Evolutionary conservation across 2,888 invertebrate species (phyloP).

Genomic region (Corbicula japonica): DNA sequence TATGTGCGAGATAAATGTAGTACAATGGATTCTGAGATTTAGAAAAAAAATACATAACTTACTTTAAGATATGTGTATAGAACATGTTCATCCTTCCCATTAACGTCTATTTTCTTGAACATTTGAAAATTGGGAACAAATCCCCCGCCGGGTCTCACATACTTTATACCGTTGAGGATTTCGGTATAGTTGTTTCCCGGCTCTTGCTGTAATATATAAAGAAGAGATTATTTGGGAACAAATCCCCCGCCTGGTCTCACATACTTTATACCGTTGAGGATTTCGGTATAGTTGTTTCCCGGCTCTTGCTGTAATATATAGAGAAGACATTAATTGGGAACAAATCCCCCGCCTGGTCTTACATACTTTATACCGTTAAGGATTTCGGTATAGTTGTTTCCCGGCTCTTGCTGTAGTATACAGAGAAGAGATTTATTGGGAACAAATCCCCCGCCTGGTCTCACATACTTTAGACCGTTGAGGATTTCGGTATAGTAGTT

Average conservation of each 20-base stretch:
- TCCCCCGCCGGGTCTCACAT: slow-evolving; percentile 87
- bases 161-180: slow-evolving; percentile 87
- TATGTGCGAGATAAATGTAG: no score
- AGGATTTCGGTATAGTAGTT: slow-evolving; percentile 86
- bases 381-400: slow-evolving; percentile 86
- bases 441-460: slow-evolving; percentile 87
- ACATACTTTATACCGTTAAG: slow-evolving; percentile 87
- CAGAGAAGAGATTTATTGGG: no score
- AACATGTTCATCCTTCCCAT: slow-evolving; percentile 86
- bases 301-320: slow-evolving; percentile 69
- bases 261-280: slow-evolving; percentile 87
- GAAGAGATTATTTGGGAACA: no score
- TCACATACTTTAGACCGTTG: slow-evolving; percentile 87
- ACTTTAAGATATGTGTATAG: slow-evolving; percentile 87
- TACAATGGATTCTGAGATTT: no score
- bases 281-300: slow-evolving; percentile 85
- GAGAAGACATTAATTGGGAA: no score
- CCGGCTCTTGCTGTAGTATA: slow-evolving; percentile 68
- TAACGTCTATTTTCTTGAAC: slow-evolving; percentile 87
- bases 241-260: slow-evolving; percentile 88
- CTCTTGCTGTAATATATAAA: no score
- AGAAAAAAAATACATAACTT: no score
- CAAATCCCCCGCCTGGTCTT: slow-evolving; percentile 87
- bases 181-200: slow-evolving; percentile 84
- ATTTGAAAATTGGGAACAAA: slow-evolving; percentile 87